Conservation (phyloP, 2,797 vertebrate genomes). For the Anabas testudineus region DNA sequence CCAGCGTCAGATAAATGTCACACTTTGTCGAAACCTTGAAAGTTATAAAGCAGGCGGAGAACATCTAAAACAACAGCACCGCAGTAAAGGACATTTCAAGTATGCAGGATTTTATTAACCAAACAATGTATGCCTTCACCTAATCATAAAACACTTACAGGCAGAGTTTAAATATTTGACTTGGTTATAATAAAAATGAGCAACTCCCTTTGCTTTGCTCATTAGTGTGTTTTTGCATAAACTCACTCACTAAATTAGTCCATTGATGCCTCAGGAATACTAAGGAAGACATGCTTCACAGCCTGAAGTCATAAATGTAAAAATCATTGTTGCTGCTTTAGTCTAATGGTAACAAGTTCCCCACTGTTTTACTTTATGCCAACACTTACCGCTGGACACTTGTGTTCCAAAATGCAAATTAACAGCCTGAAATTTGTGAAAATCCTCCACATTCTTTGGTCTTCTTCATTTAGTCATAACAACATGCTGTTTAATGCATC, state of each 20-base stretch:
- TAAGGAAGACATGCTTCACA: neutral
- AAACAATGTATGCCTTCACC: constrained; percentile 11
- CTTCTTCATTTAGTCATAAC: neutral
- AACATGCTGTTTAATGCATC: neutral
- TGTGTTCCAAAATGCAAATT: constrained; percentile 30
- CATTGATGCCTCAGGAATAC: neutral
- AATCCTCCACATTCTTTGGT: neutral
- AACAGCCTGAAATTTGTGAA: constrained; percentile 57
- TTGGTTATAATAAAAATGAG: neutral
- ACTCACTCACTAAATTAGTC: neutral
- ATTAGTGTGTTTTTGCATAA: neutral
- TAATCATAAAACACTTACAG: neutral
- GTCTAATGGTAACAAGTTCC: neutral
- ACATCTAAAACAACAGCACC: constrained; percentile 1
- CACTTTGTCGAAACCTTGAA: constrained; percentile 1
- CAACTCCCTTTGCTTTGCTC: neutral
- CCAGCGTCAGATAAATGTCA: neutral
- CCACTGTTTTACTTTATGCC: neutral
- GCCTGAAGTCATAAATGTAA: constrained; percentile 10
- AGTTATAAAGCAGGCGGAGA: neutral
- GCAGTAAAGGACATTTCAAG: constrained; percentile 1
- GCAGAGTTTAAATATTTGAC: neutral
- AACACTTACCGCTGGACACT: neutral
- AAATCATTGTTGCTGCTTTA: neutral
- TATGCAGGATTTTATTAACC: constrained; percentile 26